phyloP scores from a whole-genome alignment of 2,113 vertebrate genomes.

The Notechis scutatus region DNA sequence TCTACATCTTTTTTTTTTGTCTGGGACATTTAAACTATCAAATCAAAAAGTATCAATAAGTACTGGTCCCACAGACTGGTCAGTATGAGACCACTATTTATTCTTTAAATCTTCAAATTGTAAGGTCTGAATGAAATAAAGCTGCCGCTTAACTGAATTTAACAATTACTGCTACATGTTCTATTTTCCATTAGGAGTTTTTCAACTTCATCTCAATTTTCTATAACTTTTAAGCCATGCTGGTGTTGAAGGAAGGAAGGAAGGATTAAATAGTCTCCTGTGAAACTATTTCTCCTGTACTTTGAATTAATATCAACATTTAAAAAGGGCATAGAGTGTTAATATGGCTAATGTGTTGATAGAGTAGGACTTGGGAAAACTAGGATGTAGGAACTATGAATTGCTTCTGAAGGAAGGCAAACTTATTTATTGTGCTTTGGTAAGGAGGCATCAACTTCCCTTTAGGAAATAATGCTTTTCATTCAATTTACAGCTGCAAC shows the following conservation, averaged over 20 bases:
- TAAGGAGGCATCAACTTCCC: too few relatives aligned
- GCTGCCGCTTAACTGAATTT: conserved; percentile 10
- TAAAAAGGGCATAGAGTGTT: not conserved
- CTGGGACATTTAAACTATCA: not conserved
- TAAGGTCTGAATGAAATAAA: not conserved
- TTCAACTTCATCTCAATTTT: conserved; percentile 14
- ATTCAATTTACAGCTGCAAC: too few relatives aligned
- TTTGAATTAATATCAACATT: not conserved
- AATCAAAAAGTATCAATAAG: not conserved
- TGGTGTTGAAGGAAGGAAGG: not conserved
- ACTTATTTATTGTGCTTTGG: not conserved
- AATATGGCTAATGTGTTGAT: not conserved
- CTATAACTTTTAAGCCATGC: not conserved
- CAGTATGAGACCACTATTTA: not conserved
- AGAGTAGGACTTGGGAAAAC: not conserved
- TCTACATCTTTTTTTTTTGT: not conserved
- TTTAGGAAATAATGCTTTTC: too few relatives aligned
- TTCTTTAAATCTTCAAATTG: conserved; percentile 4
- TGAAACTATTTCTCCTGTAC: not conserved
- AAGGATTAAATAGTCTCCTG: conserved; percentile 21
- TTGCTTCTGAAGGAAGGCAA: too few relatives aligned
- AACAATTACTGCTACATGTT: conserved; percentile 11
- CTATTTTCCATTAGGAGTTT: not conserved
- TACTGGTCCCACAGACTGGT: not conserved
- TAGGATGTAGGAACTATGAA: not conserved